Percentiles rank a stretch among this genome's conserved stretches.
phyloP scores from a whole-genome alignment of 2,797 vertebrate genomes.

The Ctenopoma multispine region DNA sequence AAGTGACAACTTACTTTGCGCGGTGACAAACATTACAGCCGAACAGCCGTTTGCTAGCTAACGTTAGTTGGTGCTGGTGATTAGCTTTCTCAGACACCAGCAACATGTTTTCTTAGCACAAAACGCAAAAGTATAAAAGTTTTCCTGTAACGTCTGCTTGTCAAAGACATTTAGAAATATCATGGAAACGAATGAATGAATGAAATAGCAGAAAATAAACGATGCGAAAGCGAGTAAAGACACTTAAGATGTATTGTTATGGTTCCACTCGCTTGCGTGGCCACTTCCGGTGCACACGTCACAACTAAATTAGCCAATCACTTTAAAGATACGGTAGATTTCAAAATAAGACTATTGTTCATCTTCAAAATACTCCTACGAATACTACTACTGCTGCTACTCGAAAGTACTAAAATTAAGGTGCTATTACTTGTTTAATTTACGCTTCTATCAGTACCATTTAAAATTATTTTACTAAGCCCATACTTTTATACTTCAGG shows the following conservation, averaged over 20 bases:
- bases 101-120: slow-evolving; percentile 55
- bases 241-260: slow-evolving; percentile 64
- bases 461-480: no score
- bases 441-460: no score
- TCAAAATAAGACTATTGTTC: slow-evolving; percentile 65
- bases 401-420: no score
- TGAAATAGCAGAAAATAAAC: background rate
- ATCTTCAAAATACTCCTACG: background rate
- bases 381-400: background rate
- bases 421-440: no score
- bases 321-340: slow-evolving; percentile 11
- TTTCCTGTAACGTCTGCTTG: background rate
- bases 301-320: slow-evolving; percentile 58
- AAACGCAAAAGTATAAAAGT: background rate
- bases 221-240: background rate
- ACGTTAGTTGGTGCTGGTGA: slow-evolving; percentile 8
- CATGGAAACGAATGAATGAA: background rate
- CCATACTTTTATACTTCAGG: no score
- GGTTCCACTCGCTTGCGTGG: slow-evolving; percentile 67
- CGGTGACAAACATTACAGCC: slow-evolving; percentile 36
- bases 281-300: slow-evolving; percentile 69
- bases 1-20: slow-evolving; percentile 59
- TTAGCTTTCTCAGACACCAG: slow-evolving; percentile 44
- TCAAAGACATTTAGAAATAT: background rate
- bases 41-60: slow-evolving; percentile 56